Evolutionary conservation across 2,797 vertebrate genomes (phyloP).

Genomic region (Enteromius trimaculatus): DNA sequence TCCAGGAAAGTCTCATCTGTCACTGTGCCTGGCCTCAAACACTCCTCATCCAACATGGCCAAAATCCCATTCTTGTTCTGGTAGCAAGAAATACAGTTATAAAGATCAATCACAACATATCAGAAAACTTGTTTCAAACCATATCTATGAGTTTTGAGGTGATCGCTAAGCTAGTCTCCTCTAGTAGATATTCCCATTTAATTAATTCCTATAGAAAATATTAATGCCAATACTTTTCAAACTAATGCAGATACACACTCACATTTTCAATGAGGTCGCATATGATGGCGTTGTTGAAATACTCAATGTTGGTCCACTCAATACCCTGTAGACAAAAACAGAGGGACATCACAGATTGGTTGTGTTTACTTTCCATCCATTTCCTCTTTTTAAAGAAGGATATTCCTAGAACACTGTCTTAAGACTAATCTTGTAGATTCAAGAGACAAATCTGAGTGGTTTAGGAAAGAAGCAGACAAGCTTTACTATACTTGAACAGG

Average conservation of each 20-base stretch:
- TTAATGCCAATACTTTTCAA: background rate
- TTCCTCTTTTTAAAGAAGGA: background rate
- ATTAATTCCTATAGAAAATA: background rate
- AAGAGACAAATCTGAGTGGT: constrained; percentile 36
- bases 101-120: background rate
- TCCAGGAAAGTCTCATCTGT: constrained; percentile 96
- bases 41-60: constrained; percentile 98
- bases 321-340: constrained; percentile 83
- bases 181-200: background rate
- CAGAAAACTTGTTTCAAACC: no score
- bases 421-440: background rate
- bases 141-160: no score
- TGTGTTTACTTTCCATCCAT: constrained; percentile 6
- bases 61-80: constrained; percentile 96
- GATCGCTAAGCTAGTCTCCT: no score
- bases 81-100: background rate
- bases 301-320: constrained; percentile 98
- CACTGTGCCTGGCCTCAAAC: constrained; percentile 92
- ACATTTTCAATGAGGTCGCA: constrained; percentile 99
- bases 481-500: constrained; percentile 8
- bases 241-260: constrained; percentile 73
- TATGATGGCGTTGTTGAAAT: constrained; percentile 98
- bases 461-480: constrained; percentile 36
- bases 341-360: constrained; percentile 41
- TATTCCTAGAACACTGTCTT: constrained; percentile 15